phyloP scores from a whole-genome alignment of 35 echinoderm and acorn worm species.

The Apostichopus californicus region DNA sequence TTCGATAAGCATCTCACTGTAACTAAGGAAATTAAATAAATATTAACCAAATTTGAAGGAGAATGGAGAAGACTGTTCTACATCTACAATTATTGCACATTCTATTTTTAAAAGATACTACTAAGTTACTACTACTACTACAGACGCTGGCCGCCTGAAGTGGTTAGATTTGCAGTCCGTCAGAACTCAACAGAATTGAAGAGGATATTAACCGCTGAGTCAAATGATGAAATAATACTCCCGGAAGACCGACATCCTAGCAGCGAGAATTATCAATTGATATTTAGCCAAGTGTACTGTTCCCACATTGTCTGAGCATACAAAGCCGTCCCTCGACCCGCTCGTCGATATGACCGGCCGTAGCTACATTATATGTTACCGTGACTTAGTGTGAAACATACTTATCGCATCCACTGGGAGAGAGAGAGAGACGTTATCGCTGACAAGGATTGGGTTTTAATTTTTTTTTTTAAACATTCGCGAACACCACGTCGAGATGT shows the following conservation, averaged over 20 bases:
- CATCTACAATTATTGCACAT: too few relatives aligned
- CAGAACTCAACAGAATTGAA: not conserved
- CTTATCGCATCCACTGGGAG: not conserved
- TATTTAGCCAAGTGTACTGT: not conserved
- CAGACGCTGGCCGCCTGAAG: too few relatives aligned
- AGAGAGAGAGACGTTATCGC: not conserved
- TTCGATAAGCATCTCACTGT: too few relatives aligned
- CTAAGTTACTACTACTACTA: too few relatives aligned
- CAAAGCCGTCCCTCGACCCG: not conserved
- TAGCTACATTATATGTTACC: not conserved
- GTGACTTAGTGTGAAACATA: not conserved
- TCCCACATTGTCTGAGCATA: not conserved
- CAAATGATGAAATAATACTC: not conserved
- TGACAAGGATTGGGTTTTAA: not conserved
- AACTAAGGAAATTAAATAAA: too few relatives aligned
- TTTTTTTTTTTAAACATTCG: not conserved
- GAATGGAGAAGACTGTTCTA: too few relatives aligned
- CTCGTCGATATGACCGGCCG: not conserved
- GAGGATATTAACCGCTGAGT: constrained; percentile 10
- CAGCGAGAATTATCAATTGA: not conserved
- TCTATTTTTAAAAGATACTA: too few relatives aligned
- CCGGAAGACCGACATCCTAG: not conserved
- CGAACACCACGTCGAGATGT: not conserved
- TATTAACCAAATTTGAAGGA: too few relatives aligned
- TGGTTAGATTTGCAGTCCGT: too few relatives aligned